These are phyloP conservation scores for Parazoanthus darwini DNA, from an alignment of 92 coral and sea anemone species.

Conservation along the genomic window DNA sequence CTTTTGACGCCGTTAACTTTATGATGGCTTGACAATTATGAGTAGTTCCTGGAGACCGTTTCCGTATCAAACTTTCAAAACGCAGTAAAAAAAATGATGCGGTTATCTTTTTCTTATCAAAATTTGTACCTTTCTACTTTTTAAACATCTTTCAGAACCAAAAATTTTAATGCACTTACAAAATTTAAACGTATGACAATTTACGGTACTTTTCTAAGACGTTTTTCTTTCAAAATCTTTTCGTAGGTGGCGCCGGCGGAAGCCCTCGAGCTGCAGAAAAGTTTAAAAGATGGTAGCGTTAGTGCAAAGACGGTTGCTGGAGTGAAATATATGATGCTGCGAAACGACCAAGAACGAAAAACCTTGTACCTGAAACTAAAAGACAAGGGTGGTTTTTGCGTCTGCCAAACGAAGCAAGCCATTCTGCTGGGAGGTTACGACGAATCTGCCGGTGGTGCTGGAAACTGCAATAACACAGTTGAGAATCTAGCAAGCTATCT, in stretches of 20 bases:
- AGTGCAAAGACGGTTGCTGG: constrained; percentile 66
- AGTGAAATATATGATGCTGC: constrained; percentile 79
- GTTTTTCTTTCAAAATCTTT: neutral
- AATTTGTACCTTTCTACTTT: neutral
- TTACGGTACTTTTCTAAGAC: neutral
- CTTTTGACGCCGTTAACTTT: no score
- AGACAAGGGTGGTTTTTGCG: constrained; percentile 77
- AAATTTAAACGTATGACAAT: neutral
- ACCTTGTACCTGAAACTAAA: constrained; percentile 72
- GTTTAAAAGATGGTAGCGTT: constrained; percentile 81
- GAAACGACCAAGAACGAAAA: constrained; percentile 71
- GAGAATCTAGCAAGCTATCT: constrained; percentile 72
- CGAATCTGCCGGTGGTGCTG: constrained; percentile 83
- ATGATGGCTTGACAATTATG: no score
- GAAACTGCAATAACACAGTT: constrained; percentile 76
- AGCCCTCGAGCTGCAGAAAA: constrained; percentile 69
- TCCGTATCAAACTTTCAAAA: neutral
- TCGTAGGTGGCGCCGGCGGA: constrained; percentile 61
- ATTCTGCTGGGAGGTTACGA: constrained; percentile 77
- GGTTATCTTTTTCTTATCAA: neutral
- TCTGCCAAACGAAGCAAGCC: constrained; percentile 72
- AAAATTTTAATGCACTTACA: neutral
- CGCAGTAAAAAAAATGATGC: no score
- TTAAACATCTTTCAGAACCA: neutral
- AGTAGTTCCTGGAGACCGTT: no score